A percentile compares a stretch with the other conserved stretches of the same genome.
Evolutionary conservation across 2,113 vertebrate genomes (phyloP).

Genomic region (Marcusenius ussheri): DNA sequence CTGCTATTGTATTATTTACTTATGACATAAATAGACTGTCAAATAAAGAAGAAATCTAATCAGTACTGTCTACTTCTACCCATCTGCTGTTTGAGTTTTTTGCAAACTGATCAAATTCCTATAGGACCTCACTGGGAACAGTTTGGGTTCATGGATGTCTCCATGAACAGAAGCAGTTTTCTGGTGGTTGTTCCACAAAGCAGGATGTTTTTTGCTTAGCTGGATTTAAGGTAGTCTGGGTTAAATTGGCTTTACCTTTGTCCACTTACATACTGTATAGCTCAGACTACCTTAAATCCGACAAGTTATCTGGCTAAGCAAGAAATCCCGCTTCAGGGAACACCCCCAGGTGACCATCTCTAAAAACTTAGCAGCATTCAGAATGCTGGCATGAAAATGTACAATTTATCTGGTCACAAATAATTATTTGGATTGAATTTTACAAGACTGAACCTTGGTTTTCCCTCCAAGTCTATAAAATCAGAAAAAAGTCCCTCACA

Average conservation of each 20-base stretch:
- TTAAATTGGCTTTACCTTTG: not conserved
- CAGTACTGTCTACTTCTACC: not conserved
- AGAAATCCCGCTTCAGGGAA: not conserved
- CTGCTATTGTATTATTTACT: not conserved
- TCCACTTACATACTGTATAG: not conserved
- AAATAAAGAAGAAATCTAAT: not conserved
- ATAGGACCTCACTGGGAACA: too few relatives aligned
- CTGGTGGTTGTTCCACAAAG: not conserved
- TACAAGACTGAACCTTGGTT: not conserved
- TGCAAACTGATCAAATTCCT: too few relatives aligned
- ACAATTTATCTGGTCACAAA: not conserved
- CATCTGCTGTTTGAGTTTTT: not conserved
- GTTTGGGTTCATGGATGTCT: not conserved
- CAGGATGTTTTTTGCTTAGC: not conserved
- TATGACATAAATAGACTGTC: not conserved
- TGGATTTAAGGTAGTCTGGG: not conserved
- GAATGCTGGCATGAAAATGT: not conserved
- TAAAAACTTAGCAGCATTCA: not conserved
- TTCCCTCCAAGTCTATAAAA: not conserved
- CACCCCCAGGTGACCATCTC: not conserved
- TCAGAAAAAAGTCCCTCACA: not conserved
- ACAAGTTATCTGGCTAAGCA: not conserved
- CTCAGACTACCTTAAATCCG: not conserved
- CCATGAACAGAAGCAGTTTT: not conserved
- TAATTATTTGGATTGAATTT: not conserved